A percentile compares a stretch with the other conserved stretches of the same genome.
Conservation (phyloP, 2,797 vertebrate genomes). For the Pygocentrus nattereri region DNA sequence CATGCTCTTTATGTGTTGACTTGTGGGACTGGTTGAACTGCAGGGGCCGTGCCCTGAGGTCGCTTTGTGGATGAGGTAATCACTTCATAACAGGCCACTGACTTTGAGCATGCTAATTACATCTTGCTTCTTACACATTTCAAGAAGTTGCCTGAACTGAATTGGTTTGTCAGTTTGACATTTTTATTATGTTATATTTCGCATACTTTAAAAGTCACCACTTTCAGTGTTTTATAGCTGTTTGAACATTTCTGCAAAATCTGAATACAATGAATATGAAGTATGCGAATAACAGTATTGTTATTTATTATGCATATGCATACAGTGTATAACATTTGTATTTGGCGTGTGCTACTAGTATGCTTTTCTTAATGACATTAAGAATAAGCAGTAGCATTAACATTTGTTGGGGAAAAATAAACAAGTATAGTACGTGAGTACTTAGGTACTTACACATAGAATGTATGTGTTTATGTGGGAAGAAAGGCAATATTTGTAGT, state of each 20-base stretch:
- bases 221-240: too few species aligned
- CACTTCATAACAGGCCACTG: not conserved
- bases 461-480: too few species aligned
- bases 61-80: conserved; percentile 14
- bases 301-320: not conserved
- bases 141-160: not conserved
- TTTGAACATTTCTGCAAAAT: not conserved
- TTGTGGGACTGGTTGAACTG: conserved; percentile 40
- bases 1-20: conserved; percentile 19
- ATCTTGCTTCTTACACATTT: not conserved
- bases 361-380: too few species aligned
- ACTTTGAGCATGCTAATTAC: not conserved
- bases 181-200: conserved; percentile 2
- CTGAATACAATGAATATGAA: not conserved
- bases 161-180: not conserved
- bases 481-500: too few species aligned
- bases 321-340: not conserved
- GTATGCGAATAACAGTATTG: too few species aligned
- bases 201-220: not conserved
- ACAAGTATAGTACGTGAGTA: too few species aligned
- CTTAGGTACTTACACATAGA: too few species aligned
- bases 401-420: not conserved
- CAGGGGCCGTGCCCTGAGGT: conserved; percentile 26
- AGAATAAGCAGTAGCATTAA: too few species aligned
- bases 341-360: not conserved